A percentile compares a stretch with the other conserved stretches of the same genome.
Evolutionary conservation across 1,140 invertebrate species (phyloP).

Genomic region (Grapholita molesta): DNA sequence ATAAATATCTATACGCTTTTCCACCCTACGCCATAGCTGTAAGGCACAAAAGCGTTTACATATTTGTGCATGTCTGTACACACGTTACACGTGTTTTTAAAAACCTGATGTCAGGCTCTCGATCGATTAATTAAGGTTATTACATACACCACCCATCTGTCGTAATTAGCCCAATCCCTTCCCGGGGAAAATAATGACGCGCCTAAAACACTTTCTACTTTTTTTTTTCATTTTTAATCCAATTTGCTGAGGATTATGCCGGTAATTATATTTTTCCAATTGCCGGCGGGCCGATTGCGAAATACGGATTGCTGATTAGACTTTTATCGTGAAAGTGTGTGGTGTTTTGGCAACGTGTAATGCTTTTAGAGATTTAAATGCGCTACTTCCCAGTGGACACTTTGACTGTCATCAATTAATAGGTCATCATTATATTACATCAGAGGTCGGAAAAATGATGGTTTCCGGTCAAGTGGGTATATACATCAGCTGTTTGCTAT

Average conservation of each 20-base stretch:
- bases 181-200: constrained; percentile 73
- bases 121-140: constrained; percentile 76
- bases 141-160: constrained; percentile 74
- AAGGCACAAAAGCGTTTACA: too few relatives aligned
- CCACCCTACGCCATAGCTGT: too few relatives aligned
- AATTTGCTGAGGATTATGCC: constrained; percentile 79
- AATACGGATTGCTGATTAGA: constrained; percentile 69
- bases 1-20: too few relatives aligned
- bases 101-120: constrained; percentile 47
- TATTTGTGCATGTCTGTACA: background rate
- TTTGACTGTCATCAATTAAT: too few relatives aligned
- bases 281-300: constrained; percentile 68
- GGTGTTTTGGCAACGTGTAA: constrained; percentile 26
- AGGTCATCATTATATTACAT: too few relatives aligned
- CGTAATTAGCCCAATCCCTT: constrained; percentile 73
- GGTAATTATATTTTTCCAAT: constrained; percentile 79
- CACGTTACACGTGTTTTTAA: constrained; percentile 28
- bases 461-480: too few relatives aligned
- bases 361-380: background rate
- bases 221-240: constrained; percentile 78
- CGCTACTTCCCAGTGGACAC: too few relatives aligned
- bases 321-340: constrained; percentile 60
- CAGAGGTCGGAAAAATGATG: too few relatives aligned
- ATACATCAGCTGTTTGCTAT: too few relatives aligned
- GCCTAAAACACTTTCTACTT: constrained; percentile 76